Evolutionary conservation across 1,140 invertebrate species (phyloP).

Genomic region (Trachymyrmex cornetzi): DNA sequence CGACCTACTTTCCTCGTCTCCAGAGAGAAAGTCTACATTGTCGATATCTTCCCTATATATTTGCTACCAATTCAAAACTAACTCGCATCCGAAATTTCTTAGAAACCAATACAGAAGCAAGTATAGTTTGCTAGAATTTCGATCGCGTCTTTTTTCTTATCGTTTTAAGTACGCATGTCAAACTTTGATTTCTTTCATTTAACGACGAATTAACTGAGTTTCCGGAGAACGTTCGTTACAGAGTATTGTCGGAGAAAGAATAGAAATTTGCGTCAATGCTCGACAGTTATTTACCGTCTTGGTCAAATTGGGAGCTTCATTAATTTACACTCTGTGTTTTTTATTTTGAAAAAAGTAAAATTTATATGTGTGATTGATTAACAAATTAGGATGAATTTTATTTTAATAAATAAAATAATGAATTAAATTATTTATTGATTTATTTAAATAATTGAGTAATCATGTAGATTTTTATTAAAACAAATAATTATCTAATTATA

Average conservation of each 20-base stretch:
- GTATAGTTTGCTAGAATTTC: background rate
- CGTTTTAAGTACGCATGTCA: background rate
- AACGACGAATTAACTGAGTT: conserved; percentile 39
- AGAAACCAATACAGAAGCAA: background rate
- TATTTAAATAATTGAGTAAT: background rate
- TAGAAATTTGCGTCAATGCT: conserved; percentile 13
- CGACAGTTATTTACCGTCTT: background rate
- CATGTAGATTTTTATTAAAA: background rate
- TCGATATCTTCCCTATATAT: conserved; percentile 36
- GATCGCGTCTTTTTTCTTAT: conserved; percentile 12
- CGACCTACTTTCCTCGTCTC: conserved; percentile 68
- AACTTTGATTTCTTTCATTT: conserved; percentile 34
- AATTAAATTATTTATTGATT: background rate
- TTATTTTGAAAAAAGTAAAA: background rate
- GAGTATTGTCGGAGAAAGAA: background rate
- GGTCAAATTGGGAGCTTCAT: background rate
- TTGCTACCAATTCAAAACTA: conserved; percentile 63
- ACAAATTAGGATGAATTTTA: background rate
- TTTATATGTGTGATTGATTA: background rate
- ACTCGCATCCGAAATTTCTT: conserved; percentile 31
- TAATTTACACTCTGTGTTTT: background rate
- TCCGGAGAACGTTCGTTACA: background rate
- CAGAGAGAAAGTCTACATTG: conserved; percentile 64
- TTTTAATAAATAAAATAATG: background rate
- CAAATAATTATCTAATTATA: background rate